Evolutionary conservation across 2,113 vertebrate species (phyloP), one percentile per base, ranked within the genome.

Genomic region (Fregata magnificens): DNA sequence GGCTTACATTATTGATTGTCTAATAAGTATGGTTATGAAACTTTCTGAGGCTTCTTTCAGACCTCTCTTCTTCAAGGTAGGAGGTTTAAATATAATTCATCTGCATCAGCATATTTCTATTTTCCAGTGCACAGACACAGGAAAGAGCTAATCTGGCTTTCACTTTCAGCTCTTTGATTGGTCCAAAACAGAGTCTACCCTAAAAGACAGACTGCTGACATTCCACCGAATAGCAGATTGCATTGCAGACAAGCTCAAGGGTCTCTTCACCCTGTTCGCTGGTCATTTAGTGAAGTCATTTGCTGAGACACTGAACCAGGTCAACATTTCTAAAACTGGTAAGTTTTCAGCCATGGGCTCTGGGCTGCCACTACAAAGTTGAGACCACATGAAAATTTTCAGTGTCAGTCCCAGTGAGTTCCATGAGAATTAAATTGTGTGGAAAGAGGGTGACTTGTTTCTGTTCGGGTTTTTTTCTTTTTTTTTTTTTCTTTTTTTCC

Each of bases 41-140:
- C 99, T 99, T 72, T 99, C 99, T 0, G 99, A 99, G 93, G 98
- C 99, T 90, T 99, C 99, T 3, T 99, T 99, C 98, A 99, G 99
- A 49, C 99, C 99, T 9, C 97, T 99, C 26, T 99, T 99, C 98
- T 99, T 99, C 95, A 99, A 99, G 99, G 99, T 99, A 97, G 88
- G 96, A 71, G 58, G 17, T 52, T 87, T 76, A 62, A 81, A 28
- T 40, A 10, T 24, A 28, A 32, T 52, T 77, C 11, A 40, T 32
- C 22, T 65, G 32, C 32, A n/a, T 73, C 55, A 65, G 18, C 32
- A 10, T 50, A 28, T 62, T 85, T 82, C 20, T 86, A 55, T 73
- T 91, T 72, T 47, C 78, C 76, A 31, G 42, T 63, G 62, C 13
- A 44, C 29, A 36, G 62, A 72, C 36, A 74, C n/a, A 61, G 67